phyloP scores from a whole-genome alignment of 2,888 invertebrate species.

The Eristalis arbustorum region DNA sequence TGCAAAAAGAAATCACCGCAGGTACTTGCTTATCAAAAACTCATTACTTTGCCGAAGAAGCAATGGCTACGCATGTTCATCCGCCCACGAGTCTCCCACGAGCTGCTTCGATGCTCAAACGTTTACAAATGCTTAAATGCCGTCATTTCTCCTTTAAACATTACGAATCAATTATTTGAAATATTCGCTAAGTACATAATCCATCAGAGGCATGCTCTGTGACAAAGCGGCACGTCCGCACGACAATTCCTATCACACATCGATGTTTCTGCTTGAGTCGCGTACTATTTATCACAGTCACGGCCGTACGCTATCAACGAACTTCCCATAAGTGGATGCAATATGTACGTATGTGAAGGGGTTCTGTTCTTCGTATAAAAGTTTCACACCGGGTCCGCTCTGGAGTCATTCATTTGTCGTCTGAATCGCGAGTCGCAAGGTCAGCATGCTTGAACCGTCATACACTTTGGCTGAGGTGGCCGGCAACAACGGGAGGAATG shows the following conservation, averaged over 20 bases:
- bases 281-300: conserved; percentile 10
- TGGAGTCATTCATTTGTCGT: conserved; percentile 22
- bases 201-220: background rate
- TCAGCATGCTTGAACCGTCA: conserved; percentile 62
- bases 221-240: conserved; percentile 12
- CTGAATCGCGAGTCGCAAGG: conserved; percentile 35
- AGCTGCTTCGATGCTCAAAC: background rate
- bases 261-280: background rate
- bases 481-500: conserved; percentile 82
- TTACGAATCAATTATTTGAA: background rate
- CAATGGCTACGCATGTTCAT: background rate
- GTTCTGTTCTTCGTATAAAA: conserved; percentile 40
- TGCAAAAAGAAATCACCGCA: background rate
- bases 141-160: background rate
- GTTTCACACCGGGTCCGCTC: background rate
- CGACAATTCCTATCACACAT: background rate
- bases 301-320: conserved; percentile 13
- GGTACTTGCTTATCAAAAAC: background rate
- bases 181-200: background rate
- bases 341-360: background rate
- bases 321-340: background rate
- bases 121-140: no score
- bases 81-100: background rate
- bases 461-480: conserved; percentile 82
- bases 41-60: background rate